These are phyloP conservation scores for Zaprionus ghesquierei DNA, from an alignment of 1,140 invertebrate genomes.

Conservation along the genomic window DNA sequence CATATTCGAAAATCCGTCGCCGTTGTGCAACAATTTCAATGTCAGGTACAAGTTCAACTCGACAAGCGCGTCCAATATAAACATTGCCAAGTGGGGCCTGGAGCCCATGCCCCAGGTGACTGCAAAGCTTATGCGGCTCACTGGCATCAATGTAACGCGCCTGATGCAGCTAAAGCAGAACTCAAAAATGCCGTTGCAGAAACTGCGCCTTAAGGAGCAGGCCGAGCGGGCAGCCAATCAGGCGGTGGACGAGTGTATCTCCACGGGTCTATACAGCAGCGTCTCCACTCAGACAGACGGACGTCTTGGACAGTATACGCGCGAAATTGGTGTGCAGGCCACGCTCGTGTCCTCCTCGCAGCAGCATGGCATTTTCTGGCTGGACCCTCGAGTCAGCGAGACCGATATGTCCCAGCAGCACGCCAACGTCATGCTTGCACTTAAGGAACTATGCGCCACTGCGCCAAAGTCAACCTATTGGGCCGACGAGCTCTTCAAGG, in stretches of 20 bases:
- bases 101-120: conserved; percentile 40
- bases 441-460: conserved; percentile 31
- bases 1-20: conserved; percentile 57
- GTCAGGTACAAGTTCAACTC: conserved; percentile 64
- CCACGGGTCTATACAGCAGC: conserved; percentile 31
- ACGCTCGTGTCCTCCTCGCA: neutral
- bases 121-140: conserved; percentile 30
- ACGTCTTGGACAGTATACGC: neutral
- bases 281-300: conserved; percentile 32
- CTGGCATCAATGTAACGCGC: conserved; percentile 37
- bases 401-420: conserved; percentile 40
- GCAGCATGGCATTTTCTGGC: conserved; percentile 22
- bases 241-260: conserved; percentile 10
- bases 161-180: conserved; percentile 38
- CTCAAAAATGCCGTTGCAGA: conserved; percentile 32
- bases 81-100: conserved; percentile 54
- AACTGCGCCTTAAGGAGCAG: conserved; percentile 16
- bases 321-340: conserved; percentile 32
- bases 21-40: conserved; percentile 55
- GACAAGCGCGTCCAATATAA: conserved; percentile 25
- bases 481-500: conserved; percentile 29
- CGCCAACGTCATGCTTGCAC: conserved; percentile 36
- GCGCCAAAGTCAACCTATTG: conserved; percentile 5
- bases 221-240: neutral
- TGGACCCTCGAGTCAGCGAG: conserved; percentile 15